Conservation (phyloP, 2,888 invertebrate species). For the Sepioteuthis lessoniana region DNA sequence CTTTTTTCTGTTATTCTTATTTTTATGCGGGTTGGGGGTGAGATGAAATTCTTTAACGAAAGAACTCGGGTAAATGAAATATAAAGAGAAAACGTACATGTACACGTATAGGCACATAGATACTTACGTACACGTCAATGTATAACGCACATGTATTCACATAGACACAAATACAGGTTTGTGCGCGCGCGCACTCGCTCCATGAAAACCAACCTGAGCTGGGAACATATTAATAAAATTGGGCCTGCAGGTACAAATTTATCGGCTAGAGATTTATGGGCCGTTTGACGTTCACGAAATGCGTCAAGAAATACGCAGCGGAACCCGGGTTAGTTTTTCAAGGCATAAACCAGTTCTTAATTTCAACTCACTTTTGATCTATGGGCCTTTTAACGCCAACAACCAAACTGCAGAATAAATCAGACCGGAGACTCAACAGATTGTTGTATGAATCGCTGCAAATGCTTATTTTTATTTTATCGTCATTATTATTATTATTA, state of each 20-base stretch:
- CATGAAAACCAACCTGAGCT: not conserved
- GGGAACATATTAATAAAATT: constrained; percentile 10
- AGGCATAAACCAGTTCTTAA: constrained; percentile 23
- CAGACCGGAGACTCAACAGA: not conserved
- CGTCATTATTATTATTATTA: not conserved
- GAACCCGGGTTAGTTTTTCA: not conserved
- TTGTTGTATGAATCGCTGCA: no score
- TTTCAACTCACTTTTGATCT: not conserved
- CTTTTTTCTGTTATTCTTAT: no score
- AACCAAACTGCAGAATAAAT: not conserved
- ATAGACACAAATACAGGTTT: not conserved
- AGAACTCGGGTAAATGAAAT: not conserved
- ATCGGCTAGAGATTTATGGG: not conserved
- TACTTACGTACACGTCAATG: not conserved
- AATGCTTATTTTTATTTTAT: not conserved
- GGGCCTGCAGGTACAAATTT: not conserved
- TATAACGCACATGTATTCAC: no score
- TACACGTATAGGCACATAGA: not conserved
- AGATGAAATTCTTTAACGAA: not conserved
- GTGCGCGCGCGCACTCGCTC: accelerated
- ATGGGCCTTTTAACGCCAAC: constrained; percentile 9
- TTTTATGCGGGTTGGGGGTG: no score
- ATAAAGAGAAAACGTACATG: not conserved
- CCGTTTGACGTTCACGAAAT: constrained; percentile 18
- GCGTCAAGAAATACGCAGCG: not conserved